These are phyloP conservation scores for Bovichtus variegatus DNA, from an alignment of 2,797 vertebrate species.

Conservation along the genomic window DNA sequence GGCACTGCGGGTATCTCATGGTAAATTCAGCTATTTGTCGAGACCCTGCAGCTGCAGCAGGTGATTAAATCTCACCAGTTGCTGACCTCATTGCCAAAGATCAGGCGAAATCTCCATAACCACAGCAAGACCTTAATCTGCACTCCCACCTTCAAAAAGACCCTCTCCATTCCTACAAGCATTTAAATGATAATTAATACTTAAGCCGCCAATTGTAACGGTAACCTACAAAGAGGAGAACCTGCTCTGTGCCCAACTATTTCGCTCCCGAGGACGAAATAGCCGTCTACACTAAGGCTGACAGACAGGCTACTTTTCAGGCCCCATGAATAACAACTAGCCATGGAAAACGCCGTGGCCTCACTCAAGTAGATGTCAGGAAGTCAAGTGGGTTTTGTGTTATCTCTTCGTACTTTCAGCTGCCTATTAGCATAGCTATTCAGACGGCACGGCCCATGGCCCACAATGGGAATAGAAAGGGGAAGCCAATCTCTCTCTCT, in stretches of 20 bases:
- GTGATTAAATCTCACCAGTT: conserved; percentile 67
- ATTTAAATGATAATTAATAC: conserved; percentile 89
- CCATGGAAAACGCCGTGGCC: conserved; percentile 78
- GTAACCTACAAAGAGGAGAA: conserved; percentile 53
- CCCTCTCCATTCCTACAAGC: conserved; percentile 72
- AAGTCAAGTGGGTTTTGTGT: conserved; percentile 88
- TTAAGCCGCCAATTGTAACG: conserved; percentile 74
- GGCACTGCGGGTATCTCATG: not conserved
- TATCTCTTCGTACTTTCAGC: conserved; percentile 85
- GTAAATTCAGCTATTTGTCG: conserved; percentile 33
- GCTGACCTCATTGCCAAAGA: conserved; percentile 60
- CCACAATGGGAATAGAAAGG: conserved; percentile 82
- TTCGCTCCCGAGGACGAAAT: conserved; percentile 66
- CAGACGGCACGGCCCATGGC: conserved; percentile 77
- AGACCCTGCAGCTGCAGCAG: conserved; percentile 61
- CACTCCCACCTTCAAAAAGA: conserved; percentile 63
- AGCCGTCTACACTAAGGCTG: conserved; percentile 73
- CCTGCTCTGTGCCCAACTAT: conserved; percentile 45
- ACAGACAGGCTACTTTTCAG: conserved; percentile 79
- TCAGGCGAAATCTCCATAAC: conserved; percentile 57
- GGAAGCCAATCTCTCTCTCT: conserved; percentile 73
- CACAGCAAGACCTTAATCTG: conserved; percentile 58
- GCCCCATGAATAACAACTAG: conserved; percentile 84
- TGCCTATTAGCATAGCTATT: conserved; percentile 87
- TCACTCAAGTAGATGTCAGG: conserved; percentile 82